phyloP scores from a whole-genome alignment of 2,113 vertebrate genomes.

The Indicator indicator region DNA sequence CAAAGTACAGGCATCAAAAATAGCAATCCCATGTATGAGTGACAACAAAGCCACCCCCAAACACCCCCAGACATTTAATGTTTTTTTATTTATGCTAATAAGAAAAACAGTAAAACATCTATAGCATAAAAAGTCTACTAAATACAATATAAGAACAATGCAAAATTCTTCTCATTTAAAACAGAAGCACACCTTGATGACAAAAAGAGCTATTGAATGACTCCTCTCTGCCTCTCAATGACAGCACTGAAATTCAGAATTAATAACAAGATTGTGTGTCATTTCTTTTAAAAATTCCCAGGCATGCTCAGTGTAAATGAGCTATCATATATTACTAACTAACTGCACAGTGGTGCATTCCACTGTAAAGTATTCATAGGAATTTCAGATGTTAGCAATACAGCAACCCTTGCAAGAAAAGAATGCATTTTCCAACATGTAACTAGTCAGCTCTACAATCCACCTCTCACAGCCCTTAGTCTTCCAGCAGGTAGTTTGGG shows the following conservation, averaged over 20 bases:
- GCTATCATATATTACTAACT: background rate
- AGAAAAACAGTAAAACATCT: conserved; percentile 15
- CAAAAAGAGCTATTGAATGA: background rate
- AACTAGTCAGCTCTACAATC: background rate
- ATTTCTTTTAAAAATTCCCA: background rate
- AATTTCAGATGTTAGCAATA: background rate
- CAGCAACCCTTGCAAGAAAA: background rate
- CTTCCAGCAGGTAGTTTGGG: conserved; percentile 95
- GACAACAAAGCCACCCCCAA: background rate
- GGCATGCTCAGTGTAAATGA: background rate
- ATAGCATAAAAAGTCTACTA: background rate
- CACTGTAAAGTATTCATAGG: background rate
- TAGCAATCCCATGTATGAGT: background rate
- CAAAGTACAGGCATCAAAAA: background rate
- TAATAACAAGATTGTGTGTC: background rate
- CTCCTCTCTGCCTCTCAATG: background rate
- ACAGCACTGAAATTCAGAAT: background rate
- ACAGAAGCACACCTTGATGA: background rate
- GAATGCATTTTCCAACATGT: background rate
- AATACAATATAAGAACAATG: background rate
- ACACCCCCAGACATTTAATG: background rate
- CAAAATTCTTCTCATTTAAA: background rate
- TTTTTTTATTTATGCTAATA: conserved; percentile 48
- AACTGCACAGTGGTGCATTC: background rate
- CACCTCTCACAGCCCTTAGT: conserved; percentile 69